These are phyloP conservation scores for Poicephalus meyeri DNA, from an alignment of 2,113 vertebrate species.

Conservation along the genomic window DNA sequence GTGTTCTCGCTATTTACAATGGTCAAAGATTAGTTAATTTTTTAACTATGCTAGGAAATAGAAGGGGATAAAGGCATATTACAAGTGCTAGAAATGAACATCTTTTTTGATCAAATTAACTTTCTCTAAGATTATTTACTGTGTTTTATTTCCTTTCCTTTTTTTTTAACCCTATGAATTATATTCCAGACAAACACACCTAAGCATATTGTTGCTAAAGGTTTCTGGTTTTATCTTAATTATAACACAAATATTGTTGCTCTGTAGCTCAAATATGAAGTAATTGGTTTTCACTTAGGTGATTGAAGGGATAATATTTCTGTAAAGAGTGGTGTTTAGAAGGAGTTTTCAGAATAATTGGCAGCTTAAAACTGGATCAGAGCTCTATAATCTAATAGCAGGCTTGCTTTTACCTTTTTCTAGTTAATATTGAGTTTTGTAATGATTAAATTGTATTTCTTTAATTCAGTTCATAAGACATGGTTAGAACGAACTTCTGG, in stretches of 20 bases:
- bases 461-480: neutral
- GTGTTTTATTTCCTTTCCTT: neutral
- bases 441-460: neutral
- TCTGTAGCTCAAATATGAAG: neutral
- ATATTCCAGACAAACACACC: neutral
- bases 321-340: neutral
- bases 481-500: neutral
- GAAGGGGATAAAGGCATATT: neutral
- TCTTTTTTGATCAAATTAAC: neutral
- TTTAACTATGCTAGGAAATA: neutral
- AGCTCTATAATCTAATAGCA: neutral
- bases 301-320: neutral
- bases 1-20: neutral
- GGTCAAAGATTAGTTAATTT: neutral
- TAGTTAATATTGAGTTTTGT: neutral
- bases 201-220: neutral
- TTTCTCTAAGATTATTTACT: neutral
- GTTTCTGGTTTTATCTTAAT: neutral
- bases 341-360: neutral
- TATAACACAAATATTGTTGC: neutral
- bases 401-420: neutral
- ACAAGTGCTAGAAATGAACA: neutral
- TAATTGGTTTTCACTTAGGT: neutral
- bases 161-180: neutral
- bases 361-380: neutral